Percentiles rank a stretch among this genome's conserved stretches.
Evolutionary conservation across 2,113 vertebrate species (phyloP).

Genomic region (Lepisosteus osseus): DNA sequence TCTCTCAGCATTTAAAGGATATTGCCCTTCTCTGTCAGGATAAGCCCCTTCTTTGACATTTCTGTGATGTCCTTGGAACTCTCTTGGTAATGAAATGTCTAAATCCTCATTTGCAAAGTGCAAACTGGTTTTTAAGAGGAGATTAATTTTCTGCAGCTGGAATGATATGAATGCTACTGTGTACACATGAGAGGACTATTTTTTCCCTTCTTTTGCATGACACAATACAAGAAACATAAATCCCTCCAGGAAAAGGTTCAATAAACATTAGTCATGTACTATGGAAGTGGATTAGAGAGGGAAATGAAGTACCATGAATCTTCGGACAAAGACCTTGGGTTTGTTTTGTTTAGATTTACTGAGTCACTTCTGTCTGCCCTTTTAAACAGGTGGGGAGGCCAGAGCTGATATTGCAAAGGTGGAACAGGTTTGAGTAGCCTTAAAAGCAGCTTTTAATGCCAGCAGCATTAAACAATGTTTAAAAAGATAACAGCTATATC

Average conservation of each 20-base stretch:
- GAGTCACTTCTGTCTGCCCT: too few relatives aligned
- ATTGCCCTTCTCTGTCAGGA: constrained; percentile 23
- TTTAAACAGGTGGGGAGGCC: too few relatives aligned
- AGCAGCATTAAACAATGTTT: too few relatives aligned
- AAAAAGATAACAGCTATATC: too few relatives aligned
- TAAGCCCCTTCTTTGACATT: constrained; percentile 14
- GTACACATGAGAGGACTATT: neutral
- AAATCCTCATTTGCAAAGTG: constrained; percentile 20
- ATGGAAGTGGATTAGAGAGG: neutral
- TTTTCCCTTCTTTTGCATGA: neutral
- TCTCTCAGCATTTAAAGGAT: constrained; percentile 2
- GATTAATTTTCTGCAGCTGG: constrained; percentile 13
- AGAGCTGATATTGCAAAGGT: too few relatives aligned
- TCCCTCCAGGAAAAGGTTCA: neutral
- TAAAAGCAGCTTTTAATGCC: too few relatives aligned
- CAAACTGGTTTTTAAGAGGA: constrained; percentile 16
- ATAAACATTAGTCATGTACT: neutral
- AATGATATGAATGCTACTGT: constrained; percentile 12
- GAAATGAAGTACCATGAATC: neutral
- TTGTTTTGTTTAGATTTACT: too few relatives aligned
- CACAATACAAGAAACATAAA: neutral
- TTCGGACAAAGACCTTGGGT: too few relatives aligned
- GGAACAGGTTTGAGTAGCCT: too few relatives aligned
- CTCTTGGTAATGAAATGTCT: constrained; percentile 7
- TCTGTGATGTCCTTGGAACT: constrained; percentile 11